Evolutionary conservation across 2,797 vertebrate genomes (phyloP).

Genomic region (Erpetoichthys calabaricus): DNA sequence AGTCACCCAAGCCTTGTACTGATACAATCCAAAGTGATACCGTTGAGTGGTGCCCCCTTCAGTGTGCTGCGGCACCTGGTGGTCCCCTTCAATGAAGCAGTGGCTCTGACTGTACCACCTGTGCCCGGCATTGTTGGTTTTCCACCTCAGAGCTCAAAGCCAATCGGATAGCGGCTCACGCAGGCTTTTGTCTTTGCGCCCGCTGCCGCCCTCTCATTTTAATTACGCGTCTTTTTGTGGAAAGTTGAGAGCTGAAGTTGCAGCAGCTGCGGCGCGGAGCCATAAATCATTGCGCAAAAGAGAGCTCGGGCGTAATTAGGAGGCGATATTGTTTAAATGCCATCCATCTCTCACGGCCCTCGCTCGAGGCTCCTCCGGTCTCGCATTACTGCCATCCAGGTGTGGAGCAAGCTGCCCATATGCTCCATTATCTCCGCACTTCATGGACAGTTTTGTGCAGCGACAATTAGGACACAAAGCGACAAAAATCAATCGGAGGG

Average conservation of each 20-base stretch:
- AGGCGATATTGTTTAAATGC: conserved; percentile 27
- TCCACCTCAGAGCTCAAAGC: neutral
- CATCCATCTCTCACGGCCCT: conserved; percentile 21
- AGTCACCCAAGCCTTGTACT: no score
- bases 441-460: conserved; percentile 12
- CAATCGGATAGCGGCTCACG: neutral
- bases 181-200: no score
- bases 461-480: neutral
- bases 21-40: no score
- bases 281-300: conserved; percentile 29
- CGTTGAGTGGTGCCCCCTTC: no score
- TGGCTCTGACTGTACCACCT: neutral
- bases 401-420: conserved; percentile 25
- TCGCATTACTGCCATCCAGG: conserved; percentile 23
- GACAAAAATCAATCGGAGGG: no score
- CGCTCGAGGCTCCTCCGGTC: conserved; percentile 25
- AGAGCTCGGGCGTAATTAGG: conserved; percentile 35
- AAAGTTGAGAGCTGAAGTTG: conserved; percentile 22
- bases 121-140: neutral
- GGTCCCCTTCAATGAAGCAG: no score
- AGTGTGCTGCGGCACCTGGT: no score
- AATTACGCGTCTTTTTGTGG: conserved; percentile 22
- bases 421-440: conserved; percentile 23
- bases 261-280: conserved; percentile 23
- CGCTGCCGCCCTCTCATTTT: conserved; percentile 19